Conservation (phyloP, 2,113 vertebrate species). For the Odocoileus hemionus region DNA sequence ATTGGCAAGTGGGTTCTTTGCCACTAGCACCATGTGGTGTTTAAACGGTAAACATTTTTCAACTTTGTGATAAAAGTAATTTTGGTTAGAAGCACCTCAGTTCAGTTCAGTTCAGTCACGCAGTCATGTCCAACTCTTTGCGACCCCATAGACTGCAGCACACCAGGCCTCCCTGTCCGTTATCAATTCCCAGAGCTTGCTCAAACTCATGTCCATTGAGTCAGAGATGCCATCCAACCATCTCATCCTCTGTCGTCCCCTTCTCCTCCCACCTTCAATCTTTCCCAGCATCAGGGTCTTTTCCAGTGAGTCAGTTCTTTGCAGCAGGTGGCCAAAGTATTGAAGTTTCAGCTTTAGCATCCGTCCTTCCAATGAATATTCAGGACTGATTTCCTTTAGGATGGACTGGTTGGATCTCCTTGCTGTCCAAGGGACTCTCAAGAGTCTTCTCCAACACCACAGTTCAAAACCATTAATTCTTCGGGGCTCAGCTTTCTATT, state of each 20-base stretch:
- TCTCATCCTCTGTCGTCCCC: not conserved
- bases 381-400: not conserved
- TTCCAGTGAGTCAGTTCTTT: not conserved
- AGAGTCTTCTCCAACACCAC: not conserved
- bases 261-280: not conserved
- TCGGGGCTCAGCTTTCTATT: not conserved
- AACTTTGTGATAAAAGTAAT: not conserved
- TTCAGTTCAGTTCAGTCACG: not conserved
- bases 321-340: not conserved
- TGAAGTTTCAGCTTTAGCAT: not conserved
- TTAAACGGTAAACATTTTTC: constrained; percentile 3
- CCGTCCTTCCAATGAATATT: not conserved
- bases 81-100: constrained; percentile 32
- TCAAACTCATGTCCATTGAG: not conserved
- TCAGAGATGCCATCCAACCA: not conserved
- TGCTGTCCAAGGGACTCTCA: not conserved
- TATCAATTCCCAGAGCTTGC: not conserved
- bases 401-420: not conserved
- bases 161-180: not conserved
- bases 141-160: not conserved
- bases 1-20: not conserved
- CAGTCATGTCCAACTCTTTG: not conserved
- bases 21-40: not conserved
- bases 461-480: not conserved
- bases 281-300: not conserved